These are phyloP conservation scores for Himalopsyche japonica DNA, from an alignment of 2,888 invertebrate genomes.

Conservation along the genomic window DNA sequence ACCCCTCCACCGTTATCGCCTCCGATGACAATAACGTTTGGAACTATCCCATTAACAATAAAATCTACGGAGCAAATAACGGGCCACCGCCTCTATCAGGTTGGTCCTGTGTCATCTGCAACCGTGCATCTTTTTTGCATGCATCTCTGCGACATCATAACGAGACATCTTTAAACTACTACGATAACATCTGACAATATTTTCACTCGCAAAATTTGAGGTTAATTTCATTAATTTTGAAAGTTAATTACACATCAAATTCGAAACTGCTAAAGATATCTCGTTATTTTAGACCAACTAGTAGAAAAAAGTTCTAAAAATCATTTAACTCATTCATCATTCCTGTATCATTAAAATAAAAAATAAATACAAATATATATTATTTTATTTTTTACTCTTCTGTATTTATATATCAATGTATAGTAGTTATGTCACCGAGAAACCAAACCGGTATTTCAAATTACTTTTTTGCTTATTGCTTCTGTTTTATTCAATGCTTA, in stretches of 20 bases:
- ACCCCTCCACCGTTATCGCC: constrained; percentile 37
- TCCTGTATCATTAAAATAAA: not conserved
- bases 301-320: not conserved
- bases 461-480: too few relatives aligned
- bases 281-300: not conserved
- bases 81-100: constrained; percentile 28
- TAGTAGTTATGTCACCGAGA: too few relatives aligned
- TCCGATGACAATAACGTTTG: constrained; percentile 42
- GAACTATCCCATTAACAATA: constrained; percentile 34
- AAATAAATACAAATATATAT: not conserved
- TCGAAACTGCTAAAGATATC: not conserved
- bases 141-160: not conserved
- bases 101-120: constrained; percentile 9
- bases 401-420: too few relatives aligned
- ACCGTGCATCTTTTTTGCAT: not conserved
- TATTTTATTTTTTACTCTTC: too few relatives aligned
- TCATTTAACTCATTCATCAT: not conserved
- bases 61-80: constrained; percentile 27
- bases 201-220: too few relatives aligned
- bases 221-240: too few relatives aligned
- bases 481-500: too few relatives aligned
- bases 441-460: too few relatives aligned
- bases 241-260: too few relatives aligned
- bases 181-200: too few relatives aligned
- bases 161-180: not conserved